These are phyloP conservation scores for Falco peregrinus DNA, from an alignment of 2,797 vertebrate genomes.

Conservation along the genomic window DNA sequence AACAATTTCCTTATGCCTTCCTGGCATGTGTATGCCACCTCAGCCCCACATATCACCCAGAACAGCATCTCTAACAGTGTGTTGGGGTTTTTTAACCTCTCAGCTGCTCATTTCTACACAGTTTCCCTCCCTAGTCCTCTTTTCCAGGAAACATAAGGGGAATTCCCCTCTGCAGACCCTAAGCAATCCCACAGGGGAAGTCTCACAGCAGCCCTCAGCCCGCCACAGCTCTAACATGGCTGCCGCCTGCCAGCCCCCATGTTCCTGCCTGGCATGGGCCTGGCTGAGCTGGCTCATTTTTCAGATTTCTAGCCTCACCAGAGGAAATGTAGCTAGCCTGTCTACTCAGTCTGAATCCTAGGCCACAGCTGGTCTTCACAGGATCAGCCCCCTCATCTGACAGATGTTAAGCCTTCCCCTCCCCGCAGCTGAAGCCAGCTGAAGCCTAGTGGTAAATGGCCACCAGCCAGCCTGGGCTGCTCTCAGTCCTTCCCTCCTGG, in stretches of 20 bases:
- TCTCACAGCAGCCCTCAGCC: background rate
- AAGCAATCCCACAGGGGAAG: background rate
- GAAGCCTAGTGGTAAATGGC: accelerated
- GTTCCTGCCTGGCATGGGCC: background rate
- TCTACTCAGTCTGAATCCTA: background rate
- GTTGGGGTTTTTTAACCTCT: background rate
- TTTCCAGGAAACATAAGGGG: background rate
- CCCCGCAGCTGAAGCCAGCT: background rate
- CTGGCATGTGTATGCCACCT: background rate
- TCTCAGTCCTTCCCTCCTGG: background rate
- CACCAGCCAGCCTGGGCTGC: background rate
- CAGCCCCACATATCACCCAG: background rate
- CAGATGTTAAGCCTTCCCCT: background rate
- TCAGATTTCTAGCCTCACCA: no score
- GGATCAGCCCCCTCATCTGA: background rate
- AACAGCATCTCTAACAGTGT: background rate
- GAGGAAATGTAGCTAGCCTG: accelerated
- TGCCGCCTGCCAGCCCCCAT: accelerated
- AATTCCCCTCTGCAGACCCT: background rate
- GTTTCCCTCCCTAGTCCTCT: background rate
- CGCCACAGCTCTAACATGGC: background rate
- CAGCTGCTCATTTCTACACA: background rate
- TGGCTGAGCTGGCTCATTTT: background rate
- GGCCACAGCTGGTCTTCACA: background rate
- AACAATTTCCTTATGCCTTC: background rate